phyloP scores from a whole-genome alignment of 2,888 invertebrate genomes.

The Trachelus troglodyta region DNA sequence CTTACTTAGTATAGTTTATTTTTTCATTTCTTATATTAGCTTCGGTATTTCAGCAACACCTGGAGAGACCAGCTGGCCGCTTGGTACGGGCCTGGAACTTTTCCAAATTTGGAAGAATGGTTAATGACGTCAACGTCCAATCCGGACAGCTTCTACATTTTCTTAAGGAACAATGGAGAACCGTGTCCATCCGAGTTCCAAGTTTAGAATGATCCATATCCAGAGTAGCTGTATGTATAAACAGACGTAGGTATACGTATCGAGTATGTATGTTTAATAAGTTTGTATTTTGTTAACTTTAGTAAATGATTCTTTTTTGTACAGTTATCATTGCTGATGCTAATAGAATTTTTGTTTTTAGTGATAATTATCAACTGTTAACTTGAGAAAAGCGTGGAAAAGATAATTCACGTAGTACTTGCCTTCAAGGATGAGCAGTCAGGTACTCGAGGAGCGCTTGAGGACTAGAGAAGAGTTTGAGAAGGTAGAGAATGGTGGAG shows the following conservation, averaged over 20 bases:
- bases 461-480: constrained; percentile 20
- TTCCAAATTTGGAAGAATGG: not conserved
- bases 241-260: not conserved
- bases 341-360: not conserved
- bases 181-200: not conserved
- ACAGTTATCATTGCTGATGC: not conserved
- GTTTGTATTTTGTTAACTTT: not conserved
- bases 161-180: not conserved
- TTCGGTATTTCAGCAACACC: not conserved
- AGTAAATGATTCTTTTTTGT: not conserved
- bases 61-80: not conserved
- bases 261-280: not conserved
- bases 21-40: not conserved
- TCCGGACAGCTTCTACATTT: not conserved
- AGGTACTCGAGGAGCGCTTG: constrained; percentile 6
- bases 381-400: constrained; percentile 2
- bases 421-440: not conserved
- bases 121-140: not conserved
- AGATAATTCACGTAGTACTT: constrained; percentile 35
- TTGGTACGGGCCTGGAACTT: not conserved
- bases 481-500: constrained; percentile 17
- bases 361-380: not conserved
- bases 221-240: not conserved
- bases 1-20: not conserved
- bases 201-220: not conserved